Base-by-base conservation (phyloP, 2,797 vertebrate genomes). In the Otus scops region DNA sequence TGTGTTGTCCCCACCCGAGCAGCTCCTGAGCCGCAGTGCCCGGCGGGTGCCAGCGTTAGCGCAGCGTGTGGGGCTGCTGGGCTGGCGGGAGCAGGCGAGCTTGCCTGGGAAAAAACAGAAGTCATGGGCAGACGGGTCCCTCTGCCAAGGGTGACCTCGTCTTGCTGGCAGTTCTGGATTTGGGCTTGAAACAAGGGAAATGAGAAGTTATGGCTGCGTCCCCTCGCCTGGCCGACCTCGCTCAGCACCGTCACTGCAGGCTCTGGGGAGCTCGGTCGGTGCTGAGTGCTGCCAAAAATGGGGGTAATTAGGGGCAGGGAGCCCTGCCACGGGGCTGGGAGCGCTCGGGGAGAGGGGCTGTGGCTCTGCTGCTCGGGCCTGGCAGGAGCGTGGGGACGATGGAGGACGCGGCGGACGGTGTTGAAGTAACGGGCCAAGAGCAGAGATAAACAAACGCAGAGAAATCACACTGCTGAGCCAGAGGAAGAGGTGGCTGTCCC, bases 61-160 rank as follows among this genome's bases (percentile, higher is more conserved):
- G 24, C 30, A 4, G 32, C 38, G 2, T 10, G 0, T 6, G 54
- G 73, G 48, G 39, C 65, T 28, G 63, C 4, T 1, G 56, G 28
- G 11, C 0, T 10, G 8, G 28, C 5, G 27, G n/a, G 7, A 6
- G 53, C 7, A 43, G 28, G 28, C 2, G n/a, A 32, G 20, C 22
- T 50, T 2, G 7, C 54, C 4, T 9, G 9, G 80, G 13, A 19
- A 22, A 16, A 57, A 6, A 0, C 41, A 26, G 16, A 14, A 56
- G 47, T 12, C 69, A 8, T 34, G 65, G 36, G 21, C 0, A 0
- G 41, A 20, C 5, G 3, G 2, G 23, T 59, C 17, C 57, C 50
- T 41, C 32, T 15, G 21, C 57, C 3, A 0, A 7, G 24, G 28
- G 19, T 8, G 1, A 6, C 7, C 36, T 4, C 7, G 7, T 12